Evolutionary conservation across 2,797 vertebrate species (phyloP), one percentile per base, ranked within the genome.

Genomic region (Mallotus villosus): DNA sequence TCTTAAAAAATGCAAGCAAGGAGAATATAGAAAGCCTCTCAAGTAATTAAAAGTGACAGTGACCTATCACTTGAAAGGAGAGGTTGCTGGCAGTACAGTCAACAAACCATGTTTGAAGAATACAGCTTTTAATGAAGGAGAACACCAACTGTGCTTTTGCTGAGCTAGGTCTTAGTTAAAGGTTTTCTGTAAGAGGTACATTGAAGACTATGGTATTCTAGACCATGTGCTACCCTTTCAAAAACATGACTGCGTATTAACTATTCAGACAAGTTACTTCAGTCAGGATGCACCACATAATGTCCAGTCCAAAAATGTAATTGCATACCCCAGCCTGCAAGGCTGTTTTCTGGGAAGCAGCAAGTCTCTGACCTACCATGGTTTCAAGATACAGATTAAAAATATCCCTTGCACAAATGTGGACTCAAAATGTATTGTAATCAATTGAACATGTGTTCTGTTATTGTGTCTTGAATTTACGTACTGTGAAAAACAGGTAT

Each of bases 41-140:
- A 84, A 84, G 74, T 84, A 84, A 83, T 87, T 86, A 83, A 86
- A 86, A 76, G 72, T 74, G 71, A 85, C 64, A 76, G 57, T 71
- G 74, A 61, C 58, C 75, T 74, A 66, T 76, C 64, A 69, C 70
- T 73, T 78, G 21, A 73, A 73, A 74, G 59, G 76, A 79, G 61
- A 68, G 65, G 59, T 34, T 29, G 61, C 67, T 75, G 68, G 62
- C n/a, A 5, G 17, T 9, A 32, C 32, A 63, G 66, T 67, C 58
- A 24, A 37, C 57, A 55, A 67, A 29, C 5, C 4, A 34, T 58
- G 29, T 60, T 55, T 72, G 51, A 34, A 37, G 6, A 14, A 34
- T 60, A 49, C 69, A 16, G 24, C 49, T 22, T 37, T 63, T 71
- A 49, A 68, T 60, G 68, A 67, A n/a, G 34, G 46, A 71, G 53